Evolutionary conservation across 2,797 vertebrate species (phyloP).

Genomic region (Myiothlypis chrysogaster): DNA sequence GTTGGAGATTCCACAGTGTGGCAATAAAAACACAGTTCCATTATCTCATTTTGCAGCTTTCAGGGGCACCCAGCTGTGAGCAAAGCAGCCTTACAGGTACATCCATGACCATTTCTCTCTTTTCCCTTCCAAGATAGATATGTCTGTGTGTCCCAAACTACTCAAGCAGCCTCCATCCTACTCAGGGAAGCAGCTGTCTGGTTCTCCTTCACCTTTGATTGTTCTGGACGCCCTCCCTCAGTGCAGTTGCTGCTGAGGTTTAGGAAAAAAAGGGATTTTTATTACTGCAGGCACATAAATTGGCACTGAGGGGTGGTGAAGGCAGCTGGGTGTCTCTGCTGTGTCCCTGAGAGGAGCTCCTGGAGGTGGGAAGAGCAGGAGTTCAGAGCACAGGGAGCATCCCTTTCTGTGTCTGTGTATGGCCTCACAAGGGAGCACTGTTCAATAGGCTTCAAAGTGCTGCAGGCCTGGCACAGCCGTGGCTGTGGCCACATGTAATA

Average conservation of each 20-base stretch:
- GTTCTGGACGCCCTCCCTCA: not conserved
- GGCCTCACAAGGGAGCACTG: conserved; percentile 73
- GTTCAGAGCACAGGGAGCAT: conserved; percentile 57
- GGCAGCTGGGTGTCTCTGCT: not conserved
- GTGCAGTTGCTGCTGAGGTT: not conserved
- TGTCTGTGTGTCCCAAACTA: not conserved
- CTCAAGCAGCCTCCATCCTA: not conserved
- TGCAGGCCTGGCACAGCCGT: conserved; percentile 51
- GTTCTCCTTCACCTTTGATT: not conserved
- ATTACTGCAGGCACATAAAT: not conserved
- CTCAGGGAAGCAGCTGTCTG: not conserved
- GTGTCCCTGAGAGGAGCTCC: conserved; percentile 9
- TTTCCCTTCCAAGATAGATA: not conserved
- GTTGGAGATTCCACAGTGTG: not conserved
- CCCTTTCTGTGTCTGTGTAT: conserved; percentile 43
- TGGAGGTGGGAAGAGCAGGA: conserved; percentile 35
- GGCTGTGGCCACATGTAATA: conserved; percentile 75
- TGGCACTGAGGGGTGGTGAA: not conserved
- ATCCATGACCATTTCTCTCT: not conserved
- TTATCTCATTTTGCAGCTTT: not conserved
- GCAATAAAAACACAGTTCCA: not conserved
- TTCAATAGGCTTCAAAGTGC: conserved; percentile 76
- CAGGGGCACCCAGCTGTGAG: not conserved
- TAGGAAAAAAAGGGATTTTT: not conserved
- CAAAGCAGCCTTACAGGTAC: not conserved